Evolutionary conservation across 2,888 invertebrate genomes (phyloP).

Genomic region (Dicyrtomina minuta): DNA sequence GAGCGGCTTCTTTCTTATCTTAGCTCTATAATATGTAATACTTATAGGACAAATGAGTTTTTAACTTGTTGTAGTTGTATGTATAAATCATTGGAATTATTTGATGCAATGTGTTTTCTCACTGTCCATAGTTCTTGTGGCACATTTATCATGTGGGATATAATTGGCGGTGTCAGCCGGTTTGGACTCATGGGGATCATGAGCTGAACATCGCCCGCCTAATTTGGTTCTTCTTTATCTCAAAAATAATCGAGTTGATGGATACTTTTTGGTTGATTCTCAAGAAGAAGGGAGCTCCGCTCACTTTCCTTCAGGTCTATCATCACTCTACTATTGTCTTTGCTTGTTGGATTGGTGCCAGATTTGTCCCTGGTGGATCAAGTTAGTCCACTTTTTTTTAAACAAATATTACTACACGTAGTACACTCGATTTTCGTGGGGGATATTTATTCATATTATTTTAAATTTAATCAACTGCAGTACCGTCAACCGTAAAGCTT

Average conservation of each 20-base stretch:
- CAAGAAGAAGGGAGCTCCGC: conserved; percentile 46
- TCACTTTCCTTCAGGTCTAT: conserved; percentile 53
- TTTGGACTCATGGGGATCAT: conserved; percentile 34
- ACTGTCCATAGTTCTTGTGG: conserved; percentile 44
- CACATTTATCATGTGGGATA: conserved; percentile 45
- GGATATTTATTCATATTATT: too few relatives aligned
- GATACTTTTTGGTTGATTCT: conserved; percentile 52
- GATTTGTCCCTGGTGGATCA: conserved; percentile 52
- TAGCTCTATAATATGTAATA: not conserved
- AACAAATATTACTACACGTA: too few relatives aligned
- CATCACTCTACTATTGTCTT: conserved; percentile 52
- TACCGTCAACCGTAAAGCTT: too few relatives aligned
- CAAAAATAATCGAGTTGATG: conserved; percentile 50
- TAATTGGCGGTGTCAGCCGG: conserved; percentile 45
- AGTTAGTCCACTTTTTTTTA: conserved; percentile 35
- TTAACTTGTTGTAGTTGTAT: too few relatives aligned
- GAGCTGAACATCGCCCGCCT: conserved; percentile 46
- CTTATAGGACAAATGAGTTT: not conserved
- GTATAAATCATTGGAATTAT: not conserved
- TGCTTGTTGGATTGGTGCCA: conserved; percentile 52
- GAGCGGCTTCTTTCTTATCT: not conserved
- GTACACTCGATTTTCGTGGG: too few relatives aligned
- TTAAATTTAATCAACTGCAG: too few relatives aligned
- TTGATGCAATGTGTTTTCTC: not conserved
- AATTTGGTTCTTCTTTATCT: conserved; percentile 50